Conservation (phyloP, 1,140 invertebrate species). For the Caenorhabditis remanei region DNA sequence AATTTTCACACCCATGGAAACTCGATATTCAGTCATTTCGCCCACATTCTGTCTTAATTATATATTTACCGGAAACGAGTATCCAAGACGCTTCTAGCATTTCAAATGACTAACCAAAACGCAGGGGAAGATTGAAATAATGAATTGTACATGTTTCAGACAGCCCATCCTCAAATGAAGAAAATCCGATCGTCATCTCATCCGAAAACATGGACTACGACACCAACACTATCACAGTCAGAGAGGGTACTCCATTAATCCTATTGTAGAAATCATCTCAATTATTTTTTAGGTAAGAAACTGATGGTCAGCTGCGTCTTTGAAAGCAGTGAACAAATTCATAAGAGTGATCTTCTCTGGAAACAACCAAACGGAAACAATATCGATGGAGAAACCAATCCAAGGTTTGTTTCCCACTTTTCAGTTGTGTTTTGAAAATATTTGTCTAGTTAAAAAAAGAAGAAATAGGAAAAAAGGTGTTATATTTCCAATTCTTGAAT, state of each 20-base stretch:
- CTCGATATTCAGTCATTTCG: conserved; percentile 9
- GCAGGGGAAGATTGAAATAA: not conserved
- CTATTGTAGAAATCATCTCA: not conserved
- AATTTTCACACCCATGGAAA: conserved; percentile 33
- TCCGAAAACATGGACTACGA: conserved; percentile 56
- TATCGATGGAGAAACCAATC: conserved; percentile 54
- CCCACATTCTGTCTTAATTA: not conserved
- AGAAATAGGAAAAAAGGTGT: not conserved
- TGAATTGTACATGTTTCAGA: not conserved
- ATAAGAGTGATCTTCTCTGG: conserved; percentile 54
- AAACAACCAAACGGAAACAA: conserved; percentile 50
- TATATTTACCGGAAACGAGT: conserved; percentile 48
- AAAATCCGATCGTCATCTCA: conserved; percentile 48
- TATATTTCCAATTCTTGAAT: conserved; percentile 41
- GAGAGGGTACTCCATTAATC: not conserved
- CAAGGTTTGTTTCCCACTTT: conserved; percentile 30
- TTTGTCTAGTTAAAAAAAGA: not conserved
- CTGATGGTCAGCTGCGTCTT: conserved; percentile 51
- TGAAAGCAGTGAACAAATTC: conserved; percentile 40
- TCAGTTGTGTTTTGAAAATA: not conserved
- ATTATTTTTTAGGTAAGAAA: conserved; percentile 37
- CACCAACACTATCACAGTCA: conserved; percentile 47
- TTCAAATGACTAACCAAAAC: not conserved
- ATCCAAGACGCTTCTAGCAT: conserved; percentile 18
- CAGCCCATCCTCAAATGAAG: conserved; percentile 5